A percentile compares a stretch with the other conserved stretches of the same genome.
Evolutionary conservation across 2,797 vertebrate species (phyloP).

Genomic region (Microctenopoma stevenorrisi): DNA sequence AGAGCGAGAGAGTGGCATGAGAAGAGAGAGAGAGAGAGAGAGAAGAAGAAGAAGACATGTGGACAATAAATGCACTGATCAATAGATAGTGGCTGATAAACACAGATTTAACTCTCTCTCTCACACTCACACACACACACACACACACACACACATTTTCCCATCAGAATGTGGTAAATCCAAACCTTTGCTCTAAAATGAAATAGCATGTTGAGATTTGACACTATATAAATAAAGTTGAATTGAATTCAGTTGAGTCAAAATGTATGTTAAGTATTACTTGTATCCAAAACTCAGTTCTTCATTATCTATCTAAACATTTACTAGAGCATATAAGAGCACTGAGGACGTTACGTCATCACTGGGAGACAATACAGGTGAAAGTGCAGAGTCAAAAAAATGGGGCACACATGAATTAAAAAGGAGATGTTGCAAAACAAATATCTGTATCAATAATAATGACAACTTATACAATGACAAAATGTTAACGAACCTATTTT

Average conservation of each 20-base stretch:
- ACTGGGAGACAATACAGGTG: not conserved
- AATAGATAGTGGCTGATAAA: constrained; percentile 31
- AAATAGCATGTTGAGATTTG: no score
- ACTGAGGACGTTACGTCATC: not conserved
- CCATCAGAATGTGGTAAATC: no score
- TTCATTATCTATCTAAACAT: constrained; percentile 1
- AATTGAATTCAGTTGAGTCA: no score
- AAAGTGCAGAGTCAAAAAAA: not conserved
- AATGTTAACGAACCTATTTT: no score
- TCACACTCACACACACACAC: constrained; percentile 2
- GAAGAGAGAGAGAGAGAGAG: not conserved
- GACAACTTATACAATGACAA: not conserved
- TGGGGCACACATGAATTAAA: not conserved
- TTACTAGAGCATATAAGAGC: not conserved
- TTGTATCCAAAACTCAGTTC: constrained; percentile 3
- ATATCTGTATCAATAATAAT: constrained; percentile 8
- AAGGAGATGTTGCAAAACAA: constrained; percentile 1
- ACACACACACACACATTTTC: constrained; percentile 5
- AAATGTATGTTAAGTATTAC: not conserved
- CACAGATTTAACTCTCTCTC: not conserved
- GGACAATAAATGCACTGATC: not conserved
- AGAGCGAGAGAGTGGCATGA: constrained; percentile 6
- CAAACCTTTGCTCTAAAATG: no score
- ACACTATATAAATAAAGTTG: no score
- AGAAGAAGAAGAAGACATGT: not conserved